phyloP scores from a whole-genome alignment of 2,113 vertebrate species.

The Ariopsis seemanni region DNA sequence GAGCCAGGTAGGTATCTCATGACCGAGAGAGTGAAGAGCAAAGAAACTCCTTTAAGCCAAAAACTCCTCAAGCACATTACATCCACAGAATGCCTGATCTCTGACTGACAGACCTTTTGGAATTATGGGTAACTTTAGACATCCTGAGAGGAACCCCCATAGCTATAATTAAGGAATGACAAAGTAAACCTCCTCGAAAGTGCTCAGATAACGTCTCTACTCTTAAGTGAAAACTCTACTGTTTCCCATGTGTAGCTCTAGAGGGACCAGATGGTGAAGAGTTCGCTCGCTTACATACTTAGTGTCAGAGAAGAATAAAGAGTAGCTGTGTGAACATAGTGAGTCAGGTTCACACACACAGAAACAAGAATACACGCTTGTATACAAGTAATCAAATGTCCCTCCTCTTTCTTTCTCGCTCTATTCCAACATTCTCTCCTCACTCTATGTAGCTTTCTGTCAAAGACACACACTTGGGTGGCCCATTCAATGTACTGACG shows the following conservation, averaged over 20 bases:
- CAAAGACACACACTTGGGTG: background rate
- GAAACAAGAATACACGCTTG: conserved; percentile 1
- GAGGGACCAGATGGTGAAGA: conserved; percentile 20
- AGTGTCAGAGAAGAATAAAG: conserved; percentile 29
- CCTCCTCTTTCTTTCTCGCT: background rate
- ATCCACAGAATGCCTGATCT: conserved; percentile 32
- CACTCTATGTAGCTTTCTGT: background rate
- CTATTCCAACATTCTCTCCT: background rate
- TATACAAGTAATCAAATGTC: background rate
- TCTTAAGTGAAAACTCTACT: conserved; percentile 37
- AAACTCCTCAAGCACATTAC: conserved; percentile 27
- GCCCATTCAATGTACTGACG: too few relatives aligned
- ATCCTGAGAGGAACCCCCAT: conserved; percentile 43
- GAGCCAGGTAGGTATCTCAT: conserved; percentile 40
- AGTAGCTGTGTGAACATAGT: background rate
- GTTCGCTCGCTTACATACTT: background rate
- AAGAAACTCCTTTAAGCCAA: conserved; percentile 50
- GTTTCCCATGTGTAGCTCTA: conserved; percentile 23
- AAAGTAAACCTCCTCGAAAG: conserved; percentile 37
- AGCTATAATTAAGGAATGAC: conserved; percentile 48
- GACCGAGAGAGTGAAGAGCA: background rate
- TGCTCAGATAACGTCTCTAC: conserved; percentile 30
- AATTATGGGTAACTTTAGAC: conserved; percentile 54
- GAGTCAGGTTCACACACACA: background rate
- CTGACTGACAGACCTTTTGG: conserved; percentile 41